A percentile compares a stretch with the other conserved stretches of the same genome.
These are phyloP conservation scores for Melanerpes aurifrons DNA, from an alignment of 2,113 vertebrate species.

Conservation along the genomic window DNA sequence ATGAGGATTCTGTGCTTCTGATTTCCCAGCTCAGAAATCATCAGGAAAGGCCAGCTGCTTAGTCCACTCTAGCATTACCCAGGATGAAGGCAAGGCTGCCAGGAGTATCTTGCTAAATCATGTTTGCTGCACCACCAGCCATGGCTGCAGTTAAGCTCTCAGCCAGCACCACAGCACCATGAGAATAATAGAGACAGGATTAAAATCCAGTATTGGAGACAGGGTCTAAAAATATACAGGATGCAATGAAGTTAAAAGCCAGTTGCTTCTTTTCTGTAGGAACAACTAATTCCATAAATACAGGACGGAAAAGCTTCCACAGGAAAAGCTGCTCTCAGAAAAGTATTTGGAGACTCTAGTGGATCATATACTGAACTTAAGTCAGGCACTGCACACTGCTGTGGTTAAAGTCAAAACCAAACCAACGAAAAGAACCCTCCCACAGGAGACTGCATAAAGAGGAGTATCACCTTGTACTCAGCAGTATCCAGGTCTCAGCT, in stretches of 20 bases:
- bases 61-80: background rate
- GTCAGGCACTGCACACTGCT: background rate
- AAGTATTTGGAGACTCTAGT: background rate
- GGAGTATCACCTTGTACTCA: background rate
- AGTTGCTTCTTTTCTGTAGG: background rate
- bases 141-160: background rate
- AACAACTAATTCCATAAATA: background rate
- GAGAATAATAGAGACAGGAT: background rate
- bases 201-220: background rate
- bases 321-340: background rate
- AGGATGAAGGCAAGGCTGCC: background rate
- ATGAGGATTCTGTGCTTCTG: background rate
- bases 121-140: background rate
- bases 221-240: background rate
- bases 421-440: background rate
- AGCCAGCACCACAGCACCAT: background rate
- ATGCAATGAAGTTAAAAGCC: background rate
- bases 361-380: background rate
- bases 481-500: background rate
- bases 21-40: background rate
- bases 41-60: background rate
- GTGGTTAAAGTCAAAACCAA: background rate
- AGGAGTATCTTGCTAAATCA: background rate
- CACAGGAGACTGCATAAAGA: fast-evolving
- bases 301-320: background rate